Evolutionary conservation across 2,888 invertebrate genomes (phyloP), one percentile per base, ranked within the genome.

Genomic region (Biston stratarius): DNA sequence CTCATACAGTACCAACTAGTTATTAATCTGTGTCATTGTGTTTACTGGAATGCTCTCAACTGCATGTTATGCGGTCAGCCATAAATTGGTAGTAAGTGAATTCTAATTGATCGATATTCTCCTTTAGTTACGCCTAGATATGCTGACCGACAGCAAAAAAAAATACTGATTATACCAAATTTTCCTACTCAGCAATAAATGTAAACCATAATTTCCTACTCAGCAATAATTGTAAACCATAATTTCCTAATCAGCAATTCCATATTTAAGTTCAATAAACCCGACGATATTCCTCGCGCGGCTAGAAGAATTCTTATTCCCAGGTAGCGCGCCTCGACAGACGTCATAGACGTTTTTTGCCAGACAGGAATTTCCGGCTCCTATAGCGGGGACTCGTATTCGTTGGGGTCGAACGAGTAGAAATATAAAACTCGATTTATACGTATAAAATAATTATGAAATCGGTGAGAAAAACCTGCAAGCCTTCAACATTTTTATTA

Each of bases 321-420:
- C 52, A 42, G 49, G 52, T 52, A 59, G 59, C 5, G 47, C 14
- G 58, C 34, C 51, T 34, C 49, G 42, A 64, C 67, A 51, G 42
- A 44, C 34, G 44, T 57, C 42, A 10, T 69, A 71, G 67, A 70
- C 70, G 44, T 75, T 77, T 79, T 78, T 76, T 75, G 72, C 74
- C 76, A 81, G 81, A 81, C 80, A 79, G 80, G 84, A 81, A 83
- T 85, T 84, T 84, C 84, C 85, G 83, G 82, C 71, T 75, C 8
- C 55, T 24, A 24, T 42, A 0, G 64, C 58, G 62, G 47, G 44
- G 33, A 56, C 47, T 56, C 47, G 70, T 70, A 11, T 11, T 38
- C 52, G 6, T 36, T 63, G 69, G 73, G 79, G 75, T 78, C 77
- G 74, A 67, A 15, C 3, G 8, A 36, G 51, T 1, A 8, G 8